Evolutionary conservation across 2,113 vertebrate species (phyloP).

Genomic region (Poecile atricapillus): DNA sequence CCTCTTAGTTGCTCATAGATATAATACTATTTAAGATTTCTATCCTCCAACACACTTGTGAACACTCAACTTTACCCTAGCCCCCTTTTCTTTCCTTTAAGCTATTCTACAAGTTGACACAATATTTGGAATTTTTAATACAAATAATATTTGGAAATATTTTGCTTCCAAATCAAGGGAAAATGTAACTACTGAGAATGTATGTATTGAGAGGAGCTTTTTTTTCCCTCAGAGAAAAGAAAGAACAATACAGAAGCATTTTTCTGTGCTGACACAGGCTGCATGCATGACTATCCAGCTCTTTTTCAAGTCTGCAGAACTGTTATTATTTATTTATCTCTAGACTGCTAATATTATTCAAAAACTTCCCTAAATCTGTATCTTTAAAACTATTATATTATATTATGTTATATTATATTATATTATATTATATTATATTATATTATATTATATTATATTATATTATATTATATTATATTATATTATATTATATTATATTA

Average conservation of each 20-base stretch:
- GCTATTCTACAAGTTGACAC: background rate
- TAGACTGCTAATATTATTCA: background rate
- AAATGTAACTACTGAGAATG: background rate
- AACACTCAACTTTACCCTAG: background rate
- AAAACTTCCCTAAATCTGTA: background rate
- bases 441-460: no score
- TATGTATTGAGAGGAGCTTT: background rate
- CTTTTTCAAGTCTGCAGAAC: background rate
- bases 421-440: no score
- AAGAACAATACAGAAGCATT: background rate
- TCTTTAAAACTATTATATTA: background rate
- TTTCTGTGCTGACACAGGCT: background rate
- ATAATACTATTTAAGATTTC: background rate
- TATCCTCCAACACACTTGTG: background rate
- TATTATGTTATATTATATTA: no score
- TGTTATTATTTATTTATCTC: background rate
- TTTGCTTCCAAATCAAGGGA: background rate
- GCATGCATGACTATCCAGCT: background rate
- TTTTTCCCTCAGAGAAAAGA: background rate
- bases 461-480: no score
- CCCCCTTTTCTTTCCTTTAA: background rate
- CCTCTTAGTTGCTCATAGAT: slow-evolving; percentile 22
- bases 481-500: no score
- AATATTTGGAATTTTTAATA: background rate
- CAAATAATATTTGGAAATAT: background rate